Evolutionary conservation across 1,140 invertebrate genomes (phyloP).

Genomic region (Brachionus koreanus): DNA sequence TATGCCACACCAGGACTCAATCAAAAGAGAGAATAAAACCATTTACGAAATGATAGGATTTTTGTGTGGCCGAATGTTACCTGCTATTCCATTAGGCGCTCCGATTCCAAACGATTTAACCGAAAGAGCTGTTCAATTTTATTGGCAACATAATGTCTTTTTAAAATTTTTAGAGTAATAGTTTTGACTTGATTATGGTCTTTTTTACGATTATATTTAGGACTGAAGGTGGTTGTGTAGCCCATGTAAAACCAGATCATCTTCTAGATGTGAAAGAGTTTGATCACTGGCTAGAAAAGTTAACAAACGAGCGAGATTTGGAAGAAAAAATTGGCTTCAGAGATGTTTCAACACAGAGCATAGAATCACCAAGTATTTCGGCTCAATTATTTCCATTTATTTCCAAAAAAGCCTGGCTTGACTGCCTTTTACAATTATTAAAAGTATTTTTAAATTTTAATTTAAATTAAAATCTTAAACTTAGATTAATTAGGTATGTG

Average conservation of each 20-base stretch:
- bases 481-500: constrained; percentile 49
- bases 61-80: constrained; percentile 52
- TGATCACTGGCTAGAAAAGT: constrained; percentile 53
- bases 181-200: neutral
- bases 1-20: constrained; percentile 42
- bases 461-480: neutral
- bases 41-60: constrained; percentile 58
- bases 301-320: constrained; percentile 47
- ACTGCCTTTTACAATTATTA: constrained; percentile 55
- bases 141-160: constrained; percentile 57
- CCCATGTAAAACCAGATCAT: constrained; percentile 56
- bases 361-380: constrained; percentile 47
- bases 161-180: constrained; percentile 57
- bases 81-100: constrained; percentile 54
- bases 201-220: constrained; percentile 46
- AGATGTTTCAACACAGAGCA: constrained; percentile 9
- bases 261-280: constrained; percentile 55
- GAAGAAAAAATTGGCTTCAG: neutral
- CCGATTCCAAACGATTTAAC: constrained; percentile 52
- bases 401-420: constrained; percentile 57
- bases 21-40: constrained; percentile 45
- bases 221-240: constrained; percentile 56
- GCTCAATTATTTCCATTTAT: constrained; percentile 57
- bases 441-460: constrained; percentile 50
- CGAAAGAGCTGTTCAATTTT: constrained; percentile 56